These are phyloP conservation scores for Chironomus tepperi DNA, from an alignment of 1,140 invertebrate species.

Conservation along the genomic window DNA sequence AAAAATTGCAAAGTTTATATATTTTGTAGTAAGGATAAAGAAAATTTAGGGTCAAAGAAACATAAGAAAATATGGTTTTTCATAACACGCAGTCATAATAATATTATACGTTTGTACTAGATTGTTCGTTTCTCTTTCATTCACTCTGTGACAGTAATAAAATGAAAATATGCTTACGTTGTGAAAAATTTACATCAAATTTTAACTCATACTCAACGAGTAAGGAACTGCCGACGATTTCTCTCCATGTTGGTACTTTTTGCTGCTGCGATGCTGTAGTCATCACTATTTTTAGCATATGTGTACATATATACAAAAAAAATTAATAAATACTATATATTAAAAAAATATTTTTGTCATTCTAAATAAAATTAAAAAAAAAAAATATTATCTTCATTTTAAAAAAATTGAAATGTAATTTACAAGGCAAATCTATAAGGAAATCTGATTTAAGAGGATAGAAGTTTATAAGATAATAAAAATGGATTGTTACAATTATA, in stretches of 20 bases:
- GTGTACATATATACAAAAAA: neutral
- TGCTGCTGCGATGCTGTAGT: conserved; percentile 33
- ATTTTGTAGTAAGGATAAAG: too few species aligned
- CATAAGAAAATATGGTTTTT: neutral
- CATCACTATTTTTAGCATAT: conserved; percentile 30
- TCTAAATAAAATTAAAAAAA: too few species aligned
- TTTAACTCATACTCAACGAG: conserved; percentile 54
- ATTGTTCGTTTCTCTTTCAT: neutral
- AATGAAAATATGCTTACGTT: conserved; percentile 27
- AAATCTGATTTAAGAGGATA: too few species aligned
- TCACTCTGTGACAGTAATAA: neutral
- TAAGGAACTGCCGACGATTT: conserved; percentile 52
- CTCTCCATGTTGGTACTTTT: conserved; percentile 52
- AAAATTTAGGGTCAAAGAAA: too few species aligned
- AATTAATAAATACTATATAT: too few species aligned
- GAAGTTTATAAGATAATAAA: too few species aligned
- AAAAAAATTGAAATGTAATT: too few species aligned
- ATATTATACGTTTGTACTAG: too few species aligned
- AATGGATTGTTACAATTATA: too few species aligned
- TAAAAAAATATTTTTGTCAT: too few species aligned
- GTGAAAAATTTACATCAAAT: conserved; percentile 54
- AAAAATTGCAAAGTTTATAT: neutral
- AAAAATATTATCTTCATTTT: too few species aligned
- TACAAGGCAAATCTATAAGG: too few species aligned
- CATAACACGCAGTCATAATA: neutral